Percentiles rank a stretch among this genome's conserved stretches.
Conservation (phyloP, 2,797 vertebrate genomes). For the Sebastes umbrosus region DNA sequence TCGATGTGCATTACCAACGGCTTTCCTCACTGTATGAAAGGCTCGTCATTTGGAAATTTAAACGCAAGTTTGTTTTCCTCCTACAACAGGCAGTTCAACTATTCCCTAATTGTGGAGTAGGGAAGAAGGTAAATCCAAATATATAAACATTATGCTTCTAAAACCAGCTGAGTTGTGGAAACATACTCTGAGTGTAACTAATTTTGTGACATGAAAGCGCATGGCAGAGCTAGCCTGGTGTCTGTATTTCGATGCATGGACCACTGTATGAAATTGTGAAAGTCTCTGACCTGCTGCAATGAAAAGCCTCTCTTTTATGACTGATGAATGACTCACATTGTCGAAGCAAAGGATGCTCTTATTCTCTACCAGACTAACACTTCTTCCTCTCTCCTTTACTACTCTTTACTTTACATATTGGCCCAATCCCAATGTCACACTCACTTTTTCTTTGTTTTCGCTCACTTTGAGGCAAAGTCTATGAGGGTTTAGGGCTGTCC, state of each 20-base stretch:
- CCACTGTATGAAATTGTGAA: slow-evolving; percentile 3
- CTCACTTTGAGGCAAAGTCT: too few species aligned
- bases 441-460: too few species aligned
- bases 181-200: background rate
- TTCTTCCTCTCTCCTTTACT: slow-evolving; percentile 17
- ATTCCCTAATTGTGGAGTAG: slow-evolving; percentile 80
- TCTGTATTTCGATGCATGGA: slow-evolving; percentile 39
- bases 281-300: background rate
- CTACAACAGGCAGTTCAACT: slow-evolving; percentile 74
- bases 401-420: background rate
- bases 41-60: slow-evolving; percentile 5
- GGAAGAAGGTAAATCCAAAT: slow-evolving; percentile 75
- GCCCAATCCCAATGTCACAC: too few species aligned
- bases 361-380: background rate
- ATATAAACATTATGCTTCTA: background rate
- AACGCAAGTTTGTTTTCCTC: slow-evolving; percentile 58
- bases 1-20: background rate
- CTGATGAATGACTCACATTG: slow-evolving; percentile 13
- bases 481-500: too few species aligned
- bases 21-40: background rate
- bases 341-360: background rate
- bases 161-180: slow-evolving; percentile 1
- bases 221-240: slow-evolving; percentile 32
- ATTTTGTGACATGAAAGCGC: slow-evolving; percentile 33
- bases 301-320: background rate